A percentile compares a stretch with the other conserved stretches of the same genome.
Evolutionary conservation across 1,140 invertebrate species (phyloP).

Genomic region (Leptinotarsa lineolata): DNA sequence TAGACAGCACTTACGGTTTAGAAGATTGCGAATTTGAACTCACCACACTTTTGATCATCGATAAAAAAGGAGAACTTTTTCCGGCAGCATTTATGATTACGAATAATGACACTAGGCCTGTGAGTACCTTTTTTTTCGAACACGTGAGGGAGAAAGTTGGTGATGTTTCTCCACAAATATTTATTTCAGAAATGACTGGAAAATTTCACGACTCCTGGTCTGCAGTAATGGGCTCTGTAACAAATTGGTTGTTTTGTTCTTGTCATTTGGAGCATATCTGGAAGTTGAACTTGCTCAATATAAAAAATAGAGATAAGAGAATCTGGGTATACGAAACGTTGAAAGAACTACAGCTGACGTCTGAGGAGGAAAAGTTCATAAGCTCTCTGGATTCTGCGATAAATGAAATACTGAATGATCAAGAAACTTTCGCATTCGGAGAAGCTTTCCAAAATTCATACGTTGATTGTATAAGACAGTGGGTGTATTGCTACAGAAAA

Average conservation of each 20-base stretch:
- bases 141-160: conserved; percentile 29
- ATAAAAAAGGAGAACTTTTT: conserved; percentile 35
- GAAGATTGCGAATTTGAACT: conserved; percentile 43
- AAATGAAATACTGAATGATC: background rate
- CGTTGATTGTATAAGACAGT: conserved; percentile 19
- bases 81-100: conserved; percentile 38
- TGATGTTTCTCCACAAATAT: conserved; percentile 21
- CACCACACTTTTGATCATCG: conserved; percentile 38
- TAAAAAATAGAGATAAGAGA: conserved; percentile 32
- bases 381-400: background rate
- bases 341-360: conserved; percentile 23
- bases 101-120: conserved; percentile 32
- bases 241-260: conserved; percentile 26
- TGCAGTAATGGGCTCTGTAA: conserved; percentile 14
- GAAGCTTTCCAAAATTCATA: conserved; percentile 32
- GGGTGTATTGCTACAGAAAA: conserved; percentile 38
- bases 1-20: conserved; percentile 42
- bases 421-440: conserved; percentile 20
- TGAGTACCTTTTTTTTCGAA: conserved; percentile 32
- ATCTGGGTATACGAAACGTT: conserved; percentile 33
- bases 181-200: conserved; percentile 36
- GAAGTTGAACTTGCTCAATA: conserved; percentile 35
- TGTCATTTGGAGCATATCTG: conserved; percentile 37
- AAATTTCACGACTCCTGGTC: conserved; percentile 29
- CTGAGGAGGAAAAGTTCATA: conserved; percentile 14